These are phyloP conservation scores for Gopherus flavomarginatus DNA, from an alignment of 2,113 vertebrate genomes.

Conservation along the genomic window DNA sequence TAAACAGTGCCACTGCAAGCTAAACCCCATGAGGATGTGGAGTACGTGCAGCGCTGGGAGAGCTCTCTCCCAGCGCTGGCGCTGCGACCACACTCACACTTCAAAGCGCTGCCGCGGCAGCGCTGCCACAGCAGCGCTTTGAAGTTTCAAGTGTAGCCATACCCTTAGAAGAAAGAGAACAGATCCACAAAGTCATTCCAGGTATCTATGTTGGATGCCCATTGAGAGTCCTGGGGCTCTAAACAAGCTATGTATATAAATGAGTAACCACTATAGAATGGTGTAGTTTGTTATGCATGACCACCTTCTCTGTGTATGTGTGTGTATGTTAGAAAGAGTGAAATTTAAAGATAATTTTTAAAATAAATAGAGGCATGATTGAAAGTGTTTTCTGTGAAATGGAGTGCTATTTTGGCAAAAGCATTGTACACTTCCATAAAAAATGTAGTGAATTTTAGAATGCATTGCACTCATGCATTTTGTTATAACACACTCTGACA, in stretches of 20 bases:
- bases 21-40: no score
- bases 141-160: no score
- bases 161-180: background rate
- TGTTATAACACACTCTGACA: background rate
- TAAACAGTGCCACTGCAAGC: no score
- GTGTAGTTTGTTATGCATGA: background rate
- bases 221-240: conserved; percentile 13
- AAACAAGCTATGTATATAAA: conserved; percentile 47
- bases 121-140: no score
- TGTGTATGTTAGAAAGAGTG: background rate
- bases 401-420: background rate
- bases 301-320: background rate
- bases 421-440: background rate
- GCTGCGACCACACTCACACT: no score
- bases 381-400: background rate
- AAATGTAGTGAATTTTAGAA: conserved; percentile 16
- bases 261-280: background rate
- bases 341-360: background rate
- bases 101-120: no score
- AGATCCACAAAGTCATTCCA: background rate
- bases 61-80: no score
- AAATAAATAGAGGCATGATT: background rate
- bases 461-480: background rate
- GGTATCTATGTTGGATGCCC: background rate
- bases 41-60: no score